Percentiles rank a stretch among this genome's conserved stretches.
phyloP scores from a whole-genome alignment of 2,797 vertebrate species.

The Erpetoichthys calabaricus region DNA sequence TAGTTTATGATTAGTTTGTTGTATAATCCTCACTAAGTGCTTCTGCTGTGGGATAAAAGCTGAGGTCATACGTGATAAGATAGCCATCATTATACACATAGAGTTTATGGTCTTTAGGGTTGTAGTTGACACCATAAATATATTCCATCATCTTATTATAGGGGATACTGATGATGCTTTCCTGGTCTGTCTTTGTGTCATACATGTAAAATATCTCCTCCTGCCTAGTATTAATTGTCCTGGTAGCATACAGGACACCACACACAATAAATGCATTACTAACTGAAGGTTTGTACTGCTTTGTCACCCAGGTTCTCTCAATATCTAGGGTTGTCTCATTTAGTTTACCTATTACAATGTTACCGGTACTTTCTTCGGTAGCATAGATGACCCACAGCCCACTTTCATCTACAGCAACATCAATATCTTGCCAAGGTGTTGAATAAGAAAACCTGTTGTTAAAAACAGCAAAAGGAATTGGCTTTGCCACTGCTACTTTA shows the following conservation, averaged over 20 bases:
- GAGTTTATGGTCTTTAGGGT: constrained; percentile 43
- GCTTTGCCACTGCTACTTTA: not conserved
- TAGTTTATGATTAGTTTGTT: no score
- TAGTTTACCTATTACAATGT: constrained; percentile 53
- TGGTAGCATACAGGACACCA: constrained; percentile 47
- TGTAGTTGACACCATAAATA: constrained; percentile 47
- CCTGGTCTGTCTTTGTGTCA: constrained; percentile 40
- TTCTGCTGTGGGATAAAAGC: constrained; percentile 13
- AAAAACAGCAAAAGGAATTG: constrained; percentile 27
- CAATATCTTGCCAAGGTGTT: constrained; percentile 42
- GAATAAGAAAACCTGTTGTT: constrained; percentile 37
- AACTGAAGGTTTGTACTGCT: constrained; percentile 45
- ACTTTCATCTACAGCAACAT: constrained; percentile 49
- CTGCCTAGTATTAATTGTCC: constrained; percentile 32
- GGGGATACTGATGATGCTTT: constrained; percentile 26
- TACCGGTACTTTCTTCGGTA: constrained; percentile 44
- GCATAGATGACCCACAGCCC: constrained; percentile 59
- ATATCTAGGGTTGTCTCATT: constrained; percentile 49
- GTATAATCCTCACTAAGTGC: no score
- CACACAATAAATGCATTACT: constrained; percentile 52
- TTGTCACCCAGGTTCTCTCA: constrained; percentile 47
- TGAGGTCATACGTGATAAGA: constrained; percentile 34
- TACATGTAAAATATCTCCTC: constrained; percentile 58
- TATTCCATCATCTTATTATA: constrained; percentile 42
- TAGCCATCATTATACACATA: constrained; percentile 49